These are phyloP conservation scores for Phrynosoma blainvillii DNA, from an alignment of 2,113 vertebrate species.

Conservation along the genomic window DNA sequence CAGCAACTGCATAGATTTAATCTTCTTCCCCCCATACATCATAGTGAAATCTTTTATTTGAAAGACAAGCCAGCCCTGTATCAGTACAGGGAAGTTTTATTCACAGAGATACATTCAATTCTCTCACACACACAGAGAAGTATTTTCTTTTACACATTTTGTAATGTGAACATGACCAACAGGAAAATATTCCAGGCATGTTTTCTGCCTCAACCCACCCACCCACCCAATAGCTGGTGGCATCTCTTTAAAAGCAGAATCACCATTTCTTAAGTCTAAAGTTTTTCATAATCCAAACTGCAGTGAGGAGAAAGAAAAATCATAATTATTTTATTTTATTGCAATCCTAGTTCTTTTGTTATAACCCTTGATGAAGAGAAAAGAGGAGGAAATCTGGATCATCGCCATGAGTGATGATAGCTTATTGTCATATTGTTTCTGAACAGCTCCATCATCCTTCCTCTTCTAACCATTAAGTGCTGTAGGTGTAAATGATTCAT, in stretches of 20 bases:
- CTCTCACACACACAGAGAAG: no score
- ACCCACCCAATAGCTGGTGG: background rate
- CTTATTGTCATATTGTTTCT: constrained; percentile 17
- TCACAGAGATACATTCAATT: background rate
- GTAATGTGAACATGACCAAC: background rate
- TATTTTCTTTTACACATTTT: background rate
- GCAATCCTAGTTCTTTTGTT: background rate
- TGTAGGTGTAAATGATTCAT: constrained; percentile 30
- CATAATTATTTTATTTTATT: no score
- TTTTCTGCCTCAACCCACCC: background rate
- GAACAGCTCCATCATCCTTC: constrained; percentile 4
- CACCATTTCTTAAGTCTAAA: background rate
- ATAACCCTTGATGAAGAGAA: background rate
- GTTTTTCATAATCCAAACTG: background rate
- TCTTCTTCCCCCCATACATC: background rate
- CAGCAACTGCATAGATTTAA: background rate
- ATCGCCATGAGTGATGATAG: constrained; percentile 2
- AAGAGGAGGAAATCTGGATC: constrained; percentile 6
- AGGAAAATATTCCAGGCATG: background rate
- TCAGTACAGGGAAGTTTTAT: background rate
- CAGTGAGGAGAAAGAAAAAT: background rate
- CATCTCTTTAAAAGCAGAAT: background rate
- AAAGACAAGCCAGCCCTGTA: background rate
- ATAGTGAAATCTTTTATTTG: background rate
- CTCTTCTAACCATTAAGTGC: constrained; percentile 9